A percentile compares a stretch with the other conserved stretches of the same genome.
These are phyloP conservation scores for Dicaeum eximium DNA, from an alignment of 2,113 vertebrate genomes.

Conservation along the genomic window DNA sequence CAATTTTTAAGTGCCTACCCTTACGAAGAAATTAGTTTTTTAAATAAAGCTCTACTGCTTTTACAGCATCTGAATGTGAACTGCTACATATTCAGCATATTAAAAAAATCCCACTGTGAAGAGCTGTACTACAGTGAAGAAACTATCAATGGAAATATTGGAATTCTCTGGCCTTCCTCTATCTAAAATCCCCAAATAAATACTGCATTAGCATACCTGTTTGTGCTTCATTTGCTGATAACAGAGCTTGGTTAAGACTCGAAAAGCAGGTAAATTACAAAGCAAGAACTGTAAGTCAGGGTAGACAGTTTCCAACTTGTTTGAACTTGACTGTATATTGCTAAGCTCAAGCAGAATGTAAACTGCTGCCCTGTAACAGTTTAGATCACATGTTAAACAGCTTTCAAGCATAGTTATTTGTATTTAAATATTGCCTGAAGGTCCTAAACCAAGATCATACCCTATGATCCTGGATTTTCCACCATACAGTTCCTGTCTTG, in stretches of 20 bases:
- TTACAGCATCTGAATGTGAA: not conserved
- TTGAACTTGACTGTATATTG: conserved; percentile 5
- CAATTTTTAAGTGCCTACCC: not conserved
- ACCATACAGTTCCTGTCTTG: not conserved
- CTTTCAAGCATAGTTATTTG: conserved; percentile 15
- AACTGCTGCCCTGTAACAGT: conserved; percentile 32
- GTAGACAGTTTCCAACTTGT: conserved; percentile 9
- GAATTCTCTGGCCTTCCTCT: not conserved
- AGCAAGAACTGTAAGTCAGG: not conserved
- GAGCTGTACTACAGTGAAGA: not conserved
- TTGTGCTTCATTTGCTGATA: conserved; percentile 27
- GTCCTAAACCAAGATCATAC: not conserved
- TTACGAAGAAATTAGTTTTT: not conserved
- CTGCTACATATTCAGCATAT: not conserved
- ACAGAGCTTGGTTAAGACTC: not conserved
- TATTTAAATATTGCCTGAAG: conserved; percentile 4
- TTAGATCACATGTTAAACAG: not conserved
- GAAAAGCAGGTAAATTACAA: not conserved
- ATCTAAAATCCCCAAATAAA: not conserved
- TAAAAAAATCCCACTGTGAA: not conserved
- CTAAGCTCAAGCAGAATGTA: not conserved
- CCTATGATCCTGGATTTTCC: not conserved
- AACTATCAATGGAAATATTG: not conserved
- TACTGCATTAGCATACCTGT: not conserved
- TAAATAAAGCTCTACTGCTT: not conserved